phyloP scores from a whole-genome alignment of 2,888 invertebrate genomes.

The Drosophila aldrichi region DNA sequence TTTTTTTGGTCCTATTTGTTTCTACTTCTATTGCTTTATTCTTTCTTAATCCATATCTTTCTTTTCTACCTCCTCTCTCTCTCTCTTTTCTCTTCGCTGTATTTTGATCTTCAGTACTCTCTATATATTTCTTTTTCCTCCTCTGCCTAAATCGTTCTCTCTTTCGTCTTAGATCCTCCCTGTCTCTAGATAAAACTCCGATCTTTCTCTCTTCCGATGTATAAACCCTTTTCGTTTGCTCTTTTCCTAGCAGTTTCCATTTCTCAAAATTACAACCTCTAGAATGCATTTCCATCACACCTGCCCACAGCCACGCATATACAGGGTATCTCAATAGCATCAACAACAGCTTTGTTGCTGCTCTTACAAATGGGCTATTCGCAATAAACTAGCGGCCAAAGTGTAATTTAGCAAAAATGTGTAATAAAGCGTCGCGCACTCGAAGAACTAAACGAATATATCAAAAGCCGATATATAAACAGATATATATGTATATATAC shows the following conservation, averaged over 20 bases:
- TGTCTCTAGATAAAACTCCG: no score
- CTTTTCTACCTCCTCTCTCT: not conserved
- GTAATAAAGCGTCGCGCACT: constrained; percentile 60
- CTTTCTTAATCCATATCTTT: not conserved
- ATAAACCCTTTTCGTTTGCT: not conserved
- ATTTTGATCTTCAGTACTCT: not conserved
- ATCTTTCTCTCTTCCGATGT: not conserved
- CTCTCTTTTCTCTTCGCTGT: not conserved
- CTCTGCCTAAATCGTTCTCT: no score
- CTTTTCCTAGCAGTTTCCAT: not conserved
- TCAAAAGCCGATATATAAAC: constrained; percentile 66
- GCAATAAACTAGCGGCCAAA: constrained; percentile 73
- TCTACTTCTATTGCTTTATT: not conserved
- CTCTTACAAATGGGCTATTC: constrained; percentile 53
- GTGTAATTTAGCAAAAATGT: constrained; percentile 81
- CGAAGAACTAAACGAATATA: constrained; percentile 63
- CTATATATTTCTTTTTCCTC: no score
- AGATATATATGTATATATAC: constrained; percentile 17
- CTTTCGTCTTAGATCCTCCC: not conserved
- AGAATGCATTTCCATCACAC: not conserved
- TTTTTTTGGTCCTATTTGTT: not conserved
- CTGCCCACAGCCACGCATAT: not conserved
- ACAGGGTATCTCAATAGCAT: constrained; percentile 32
- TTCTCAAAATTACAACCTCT: not conserved
- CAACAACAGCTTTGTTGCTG: constrained; percentile 29